Base-by-base conservation (phyloP, 2,888 invertebrate genomes). In the Tromatobia lineatoria region DNA sequence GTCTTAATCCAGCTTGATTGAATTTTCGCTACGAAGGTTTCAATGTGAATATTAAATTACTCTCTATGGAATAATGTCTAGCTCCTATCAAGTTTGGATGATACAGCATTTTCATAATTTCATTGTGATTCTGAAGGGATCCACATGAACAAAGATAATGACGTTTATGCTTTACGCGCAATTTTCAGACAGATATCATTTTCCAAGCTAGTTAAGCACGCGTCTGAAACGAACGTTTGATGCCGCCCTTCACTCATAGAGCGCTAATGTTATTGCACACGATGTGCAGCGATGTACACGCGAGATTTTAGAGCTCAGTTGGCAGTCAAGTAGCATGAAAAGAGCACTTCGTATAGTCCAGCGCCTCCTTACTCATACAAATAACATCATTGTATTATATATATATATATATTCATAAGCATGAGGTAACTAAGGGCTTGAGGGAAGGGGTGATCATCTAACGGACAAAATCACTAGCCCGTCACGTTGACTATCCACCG, bases 311-410 rank as follows among this genome's bases (percentile, higher is more conserved):
- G 47, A 38, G 88, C 86, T 77, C 85, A 87, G 79, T 85, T 85
- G 87, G 90, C 88, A 90, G 85, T 86, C 82, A 90, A 90, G 88
- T 88, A 82, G 80, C 88, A 88, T 90, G 89, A 90, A 90, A 88
- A 85, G 70, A 85, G 70, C 66, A 59, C 25, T n/a, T 34, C 50
- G 20, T 54, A 34, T 20, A 69, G 59, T 57, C 47, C 50, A 71
- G n/a, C 75, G 66, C 73, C 59, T 82, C 71, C 59, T 66, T 79
- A 54, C 64, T 67, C 77, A 57, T 45, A 64, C 42, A 69, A 23
- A 66, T 13, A 20, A 15, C 18, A 25, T 23, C 15, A 57, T 67
- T 42, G 47, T 42, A 75, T 61, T 61, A 77, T 73, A 59, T 45
- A 54, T 38, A 52, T 66, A 25, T 52, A 54, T 69, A 29, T 29